Base-by-base conservation (phyloP, 2,113 vertebrate species). In the Mesoclemmys tuberculata region DNA sequence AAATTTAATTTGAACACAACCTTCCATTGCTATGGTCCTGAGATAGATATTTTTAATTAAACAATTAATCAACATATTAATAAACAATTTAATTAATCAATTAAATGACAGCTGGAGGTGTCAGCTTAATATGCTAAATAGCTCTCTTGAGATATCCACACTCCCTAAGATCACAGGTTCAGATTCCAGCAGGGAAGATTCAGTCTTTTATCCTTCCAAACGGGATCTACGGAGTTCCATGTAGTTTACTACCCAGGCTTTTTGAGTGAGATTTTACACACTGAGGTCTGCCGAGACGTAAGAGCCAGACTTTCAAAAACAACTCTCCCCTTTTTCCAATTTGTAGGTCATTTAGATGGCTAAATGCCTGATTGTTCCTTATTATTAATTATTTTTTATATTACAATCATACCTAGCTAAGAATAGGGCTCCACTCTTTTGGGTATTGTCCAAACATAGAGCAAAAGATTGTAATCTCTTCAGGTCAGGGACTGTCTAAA, bases 51-150 rank as follows among this genome's bases (percentile, higher is more conserved):
- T 97, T 35, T 71, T 38, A 96, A 97, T 96, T 96, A 96, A 97
- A 90, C 51, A 79, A 97, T 96, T 96, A 96, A 96, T 95, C 96
- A 96, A 95, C n/a, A n/a, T n/a, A n/a, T n/a, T n/a, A n/a, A n/a
- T n/a, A n/a, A n/a, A n/a, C n/a, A n/a, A n/a, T n/a, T n/a, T n/a
- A n/a, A 97, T 96, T 96, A 96, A 96, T 95, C 96, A 96, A 95
- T 95, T 94, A 96, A 92, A 79, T 94, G 74, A 81, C 87, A 94
- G 95, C 85, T 92, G 83, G 68, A 91, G 94, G 81, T 95, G 86
- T 89, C 16, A 10, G 94, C 78, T 48, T 96, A 95, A 83, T 51
- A 46, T 44, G 95, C 93, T 92, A 85, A 92, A 95, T 13, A 4
- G 79, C 48, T 88, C 78, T 93, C 90, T 82, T 94, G 85, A 95